Base-by-base conservation (phyloP, 2,888 invertebrate species). In the Pseudococcus viburni region DNA sequence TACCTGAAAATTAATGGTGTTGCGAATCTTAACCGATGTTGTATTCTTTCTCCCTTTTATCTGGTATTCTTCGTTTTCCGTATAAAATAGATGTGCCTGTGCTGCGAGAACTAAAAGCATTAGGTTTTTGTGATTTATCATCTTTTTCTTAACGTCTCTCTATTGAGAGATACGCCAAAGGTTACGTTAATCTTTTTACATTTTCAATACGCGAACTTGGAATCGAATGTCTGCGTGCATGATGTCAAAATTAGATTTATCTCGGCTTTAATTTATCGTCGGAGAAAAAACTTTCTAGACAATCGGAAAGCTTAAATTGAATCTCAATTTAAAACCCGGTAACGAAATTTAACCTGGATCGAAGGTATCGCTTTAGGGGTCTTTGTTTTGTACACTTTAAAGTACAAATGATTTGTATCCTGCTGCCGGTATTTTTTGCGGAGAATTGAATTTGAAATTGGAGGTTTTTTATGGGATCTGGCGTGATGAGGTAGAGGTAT, bases 251-350 rank as follows among this genome's bases (percentile, higher is more conserved):
- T 73, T 73, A 73, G 73, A 73, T 73, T 73, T 73, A 73, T 73
- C 73, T 26, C 0, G 33, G 33, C 73, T 33, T 8, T 33, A 73
- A 73, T 73, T 73, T 73, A 73, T 73, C 33, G 73, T 73, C 33
- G 33, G 73, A 73, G 33, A 73, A 73, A 73, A 73, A 73, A 73
- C 73, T 73, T 73, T 73, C 73, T 73, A 73, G 73, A 73, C 73
- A 33, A 73, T 73, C 73, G 73, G 33, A 33, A 33, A 73, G 33
- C 73, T 73, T 73, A 73, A 73, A 73, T 73, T 73, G 73, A 33
- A 73, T 73, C 33, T 12, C 73, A 73, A 73, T 73, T 68, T 26
- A 26, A 68, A 68, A 22, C 26, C 26, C 22, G 26, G 26, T 68
- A 68, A 68, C 68, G 68, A 68, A 68, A 68, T 68, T 73, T 73